Evolutionary conservation across 2,888 invertebrate species (phyloP).

Genomic region (Pachydiplax longipennis): DNA sequence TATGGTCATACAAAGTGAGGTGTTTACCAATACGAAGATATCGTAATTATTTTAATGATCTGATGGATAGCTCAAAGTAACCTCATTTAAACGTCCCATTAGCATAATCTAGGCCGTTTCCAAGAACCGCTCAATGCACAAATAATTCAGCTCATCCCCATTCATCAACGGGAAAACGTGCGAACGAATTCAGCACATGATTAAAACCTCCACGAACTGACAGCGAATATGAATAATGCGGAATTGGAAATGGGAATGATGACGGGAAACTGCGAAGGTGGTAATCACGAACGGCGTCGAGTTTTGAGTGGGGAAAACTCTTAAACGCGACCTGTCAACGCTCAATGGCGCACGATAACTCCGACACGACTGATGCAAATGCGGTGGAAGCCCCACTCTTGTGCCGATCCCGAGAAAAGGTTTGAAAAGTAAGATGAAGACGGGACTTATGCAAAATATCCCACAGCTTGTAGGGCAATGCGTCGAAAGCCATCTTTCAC

Average conservation of each 20-base stretch:
- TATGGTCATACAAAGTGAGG: too few species aligned
- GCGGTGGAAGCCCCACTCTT: background rate
- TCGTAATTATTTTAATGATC: too few species aligned
- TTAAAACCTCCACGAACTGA: too few species aligned
- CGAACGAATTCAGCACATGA: too few species aligned
- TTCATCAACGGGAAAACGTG: too few species aligned
- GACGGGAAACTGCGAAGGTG: background rate
- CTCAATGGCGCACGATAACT: background rate
- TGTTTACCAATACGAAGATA: too few species aligned
- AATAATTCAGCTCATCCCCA: too few species aligned
- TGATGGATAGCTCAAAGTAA: too few species aligned
- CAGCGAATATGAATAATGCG: too few species aligned
- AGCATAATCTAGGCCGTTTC: too few species aligned
- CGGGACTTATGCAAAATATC: background rate
- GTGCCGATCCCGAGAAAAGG: background rate
- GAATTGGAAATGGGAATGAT: background rate
- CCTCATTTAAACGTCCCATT: too few species aligned
- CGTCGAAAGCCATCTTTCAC: background rate
- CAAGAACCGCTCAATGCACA: too few species aligned
- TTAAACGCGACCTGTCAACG: background rate
- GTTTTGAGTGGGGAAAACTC: background rate
- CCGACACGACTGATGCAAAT: background rate
- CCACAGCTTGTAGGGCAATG: background rate
- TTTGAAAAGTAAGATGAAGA: background rate
- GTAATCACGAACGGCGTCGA: background rate